Percentiles rank a stretch among this genome's conserved stretches.
These are phyloP conservation scores for Scomber scombrus DNA, from an alignment of 2,113 vertebrate species.

Conservation along the genomic window DNA sequence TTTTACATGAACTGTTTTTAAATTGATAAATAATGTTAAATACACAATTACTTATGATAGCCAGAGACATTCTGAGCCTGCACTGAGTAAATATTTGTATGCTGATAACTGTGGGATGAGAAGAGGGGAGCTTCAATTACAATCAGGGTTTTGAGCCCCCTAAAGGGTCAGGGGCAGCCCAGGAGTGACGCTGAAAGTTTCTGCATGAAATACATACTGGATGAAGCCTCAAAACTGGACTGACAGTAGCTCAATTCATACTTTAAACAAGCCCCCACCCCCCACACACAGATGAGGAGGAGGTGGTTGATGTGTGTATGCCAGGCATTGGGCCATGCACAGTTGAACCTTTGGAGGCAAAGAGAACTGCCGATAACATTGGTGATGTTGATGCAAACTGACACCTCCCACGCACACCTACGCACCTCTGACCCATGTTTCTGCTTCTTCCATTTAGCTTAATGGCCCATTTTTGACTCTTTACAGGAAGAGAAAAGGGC, in stretches of 20 bases:
- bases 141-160: no score
- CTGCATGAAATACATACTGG: no score
- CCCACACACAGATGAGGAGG: conserved; percentile 1
- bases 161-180: no score
- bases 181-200: no score
- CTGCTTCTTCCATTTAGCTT: conserved; percentile 38
- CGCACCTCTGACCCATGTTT: conserved; percentile 68
- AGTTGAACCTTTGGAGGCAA: conserved; percentile 57
- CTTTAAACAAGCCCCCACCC: not conserved
- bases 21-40: no score
- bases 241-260: not conserved
- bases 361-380: conserved; percentile 43
- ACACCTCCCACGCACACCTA: conserved; percentile 72
- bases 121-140: no score
- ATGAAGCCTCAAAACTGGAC: not conserved
- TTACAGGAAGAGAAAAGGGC: conserved; percentile 30
- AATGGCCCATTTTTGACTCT: conserved; percentile 39
- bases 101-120: no score
- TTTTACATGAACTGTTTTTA: no score
- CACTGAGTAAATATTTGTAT: no score
- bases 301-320: conserved; percentile 38
- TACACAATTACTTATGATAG: no score
- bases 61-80: no score
- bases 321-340: conserved; percentile 35
- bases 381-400: conserved; percentile 61